Base-by-base conservation (phyloP, 2,113 vertebrate species). In the Orthochromis malagaraziensis region DNA sequence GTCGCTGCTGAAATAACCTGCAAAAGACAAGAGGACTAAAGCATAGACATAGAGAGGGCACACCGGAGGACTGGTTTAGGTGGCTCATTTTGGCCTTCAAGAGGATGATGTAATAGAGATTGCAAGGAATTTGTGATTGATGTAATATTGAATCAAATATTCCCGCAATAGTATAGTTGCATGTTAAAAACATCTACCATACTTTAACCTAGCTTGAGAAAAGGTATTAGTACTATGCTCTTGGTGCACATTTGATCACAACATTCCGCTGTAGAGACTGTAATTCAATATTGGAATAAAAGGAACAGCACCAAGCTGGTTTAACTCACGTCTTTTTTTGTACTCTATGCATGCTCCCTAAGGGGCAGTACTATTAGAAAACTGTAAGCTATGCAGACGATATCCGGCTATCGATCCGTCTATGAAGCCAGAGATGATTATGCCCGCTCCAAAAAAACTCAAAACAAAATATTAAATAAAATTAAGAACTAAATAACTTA, bases 331-430 rank as follows among this genome's bases (percentile, higher is more conserved):
- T 16, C 38, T 45, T 73, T 26, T 70, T 73, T 1, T 45, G 5
- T 45, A 16, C n/a, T 24, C 12, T 24, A 9, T 70, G 12, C n/a
- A 42, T 42, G 21, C 65, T 70, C 7, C 65, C 3, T 42, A 9
- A 8, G 7, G 65, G 65, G n/a, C 16, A 70, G 12, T 42, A 42
- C 3, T 70, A 42, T 70, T 40, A 40, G 63, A 70, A 70, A 42
- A 42, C 65, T 24, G 19, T 65, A 68, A 38, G 33, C 65, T 70
- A 38, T 45, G 65, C 21, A 73, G 63, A 40, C 0, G 1, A 42
- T 24, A 40, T 21, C 38, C 38, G 0, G 35, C 65, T 2, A 42
- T 6, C 0, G 0, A 9, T 24, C 35, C 0, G 2, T 70, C 19
- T 70, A 40, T 3, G 63, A 68, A 68, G 2, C 7, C 19, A 24